A percentile compares a stretch with the other conserved stretches of the same genome.
Evolutionary conservation across 2,797 vertebrate species (phyloP).

Genomic region (Orestias chungarensis): DNA sequence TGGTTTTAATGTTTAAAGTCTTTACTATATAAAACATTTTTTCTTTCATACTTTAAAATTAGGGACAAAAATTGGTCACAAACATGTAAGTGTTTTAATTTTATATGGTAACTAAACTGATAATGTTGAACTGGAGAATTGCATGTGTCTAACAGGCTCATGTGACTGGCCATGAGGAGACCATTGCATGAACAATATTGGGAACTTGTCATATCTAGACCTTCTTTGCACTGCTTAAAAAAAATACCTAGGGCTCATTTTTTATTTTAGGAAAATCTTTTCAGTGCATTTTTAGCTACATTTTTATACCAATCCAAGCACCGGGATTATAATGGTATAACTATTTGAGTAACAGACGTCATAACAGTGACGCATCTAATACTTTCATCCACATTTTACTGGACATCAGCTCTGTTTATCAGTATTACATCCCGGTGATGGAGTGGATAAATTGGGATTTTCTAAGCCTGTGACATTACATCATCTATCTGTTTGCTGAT

Average conservation of each 20-base stretch:
- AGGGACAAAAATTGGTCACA: not conserved
- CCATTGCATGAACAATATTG: not conserved
- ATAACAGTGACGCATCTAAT: too few species aligned
- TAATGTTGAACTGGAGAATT: not conserved
- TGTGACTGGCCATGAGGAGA: not conserved
- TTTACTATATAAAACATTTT: not conserved
- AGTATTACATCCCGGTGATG: too few species aligned
- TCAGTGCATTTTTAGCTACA: not conserved
- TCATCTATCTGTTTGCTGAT: not conserved
- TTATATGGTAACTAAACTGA: not conserved
- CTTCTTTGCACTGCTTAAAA: not conserved
- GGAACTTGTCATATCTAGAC: not conserved
- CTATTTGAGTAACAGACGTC: not conserved
- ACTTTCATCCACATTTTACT: too few species aligned
- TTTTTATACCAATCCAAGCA: not conserved
- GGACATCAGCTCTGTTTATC: too few species aligned
- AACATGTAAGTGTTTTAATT: not conserved
- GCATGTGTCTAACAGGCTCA: not conserved
- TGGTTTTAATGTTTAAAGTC: not conserved
- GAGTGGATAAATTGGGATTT: too few species aligned
- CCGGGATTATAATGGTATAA: not conserved
- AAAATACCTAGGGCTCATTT: not conserved
- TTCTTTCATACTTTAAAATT: not conserved
- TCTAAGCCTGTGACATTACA: not conserved
- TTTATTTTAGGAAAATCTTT: not conserved